Evolutionary conservation across 2,113 vertebrate genomes (phyloP).

Genomic region (Anguilla japonica): DNA sequence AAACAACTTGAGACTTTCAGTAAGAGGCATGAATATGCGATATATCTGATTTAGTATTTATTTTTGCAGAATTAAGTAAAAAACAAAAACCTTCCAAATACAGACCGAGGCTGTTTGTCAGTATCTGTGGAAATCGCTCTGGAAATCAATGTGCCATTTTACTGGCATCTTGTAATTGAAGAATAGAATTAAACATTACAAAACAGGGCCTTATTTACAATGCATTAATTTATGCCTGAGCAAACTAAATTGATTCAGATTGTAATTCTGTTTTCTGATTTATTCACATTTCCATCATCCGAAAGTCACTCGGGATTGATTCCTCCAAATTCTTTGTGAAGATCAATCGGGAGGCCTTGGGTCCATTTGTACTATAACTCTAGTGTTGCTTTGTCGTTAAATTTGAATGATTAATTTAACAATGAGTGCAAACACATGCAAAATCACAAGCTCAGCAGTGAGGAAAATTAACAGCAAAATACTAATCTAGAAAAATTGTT

Average conservation of each 20-base stretch:
- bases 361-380: background rate
- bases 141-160: background rate
- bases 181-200: background rate
- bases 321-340: background rate
- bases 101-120: background rate
- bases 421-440: background rate
- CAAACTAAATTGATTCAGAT: background rate
- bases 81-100: too few species aligned
- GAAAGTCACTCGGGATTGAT: background rate
- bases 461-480: background rate
- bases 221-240: too few species aligned
- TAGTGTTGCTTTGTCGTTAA: background rate
- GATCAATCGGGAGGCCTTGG: background rate
- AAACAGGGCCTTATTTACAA: background rate
- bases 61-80: background rate
- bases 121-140: background rate
- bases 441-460: background rate
- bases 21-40: background rate
- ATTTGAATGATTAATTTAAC: background rate
- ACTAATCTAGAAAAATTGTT: background rate
- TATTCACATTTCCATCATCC: background rate
- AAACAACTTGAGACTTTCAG: background rate
- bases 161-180: background rate
- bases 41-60: background rate
- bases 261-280: background rate